Evolutionary conservation across 1,140 invertebrate species (phyloP).

Genomic region (Melipona quadrifasciata): DNA sequence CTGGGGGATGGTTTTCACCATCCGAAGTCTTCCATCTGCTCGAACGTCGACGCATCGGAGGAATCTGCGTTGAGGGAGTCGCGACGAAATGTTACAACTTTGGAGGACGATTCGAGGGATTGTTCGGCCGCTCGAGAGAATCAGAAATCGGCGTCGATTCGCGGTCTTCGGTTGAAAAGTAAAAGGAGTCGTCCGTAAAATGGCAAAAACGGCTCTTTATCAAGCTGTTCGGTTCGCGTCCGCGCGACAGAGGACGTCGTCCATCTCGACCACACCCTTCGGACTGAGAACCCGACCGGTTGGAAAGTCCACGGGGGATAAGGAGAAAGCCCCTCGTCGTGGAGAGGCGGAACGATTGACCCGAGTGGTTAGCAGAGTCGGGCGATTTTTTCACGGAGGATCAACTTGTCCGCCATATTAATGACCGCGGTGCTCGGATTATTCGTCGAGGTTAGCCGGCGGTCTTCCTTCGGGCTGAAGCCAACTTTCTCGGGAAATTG

Average conservation of each 20-base stretch:
- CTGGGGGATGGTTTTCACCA: neutral
- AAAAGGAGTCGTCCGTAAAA: constrained; percentile 14
- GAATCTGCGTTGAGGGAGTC: neutral
- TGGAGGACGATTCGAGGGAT: neutral
- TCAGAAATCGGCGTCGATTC: constrained; percentile 27
- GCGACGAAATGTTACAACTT: constrained; percentile 16
- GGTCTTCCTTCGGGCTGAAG: constrained; percentile 30
- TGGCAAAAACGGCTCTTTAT: constrained; percentile 45
- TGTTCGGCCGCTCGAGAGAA: neutral
- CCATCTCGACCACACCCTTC: constrained; percentile 13
- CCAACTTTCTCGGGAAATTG: constrained; percentile 62
- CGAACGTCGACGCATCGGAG: constrained; percentile 16
- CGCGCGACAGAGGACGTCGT: neutral
- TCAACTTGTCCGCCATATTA: constrained; percentile 73
- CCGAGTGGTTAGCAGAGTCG: constrained; percentile 44
- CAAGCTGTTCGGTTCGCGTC: neutral
- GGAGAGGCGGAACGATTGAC: constrained; percentile 50
- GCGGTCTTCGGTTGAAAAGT: neutral
- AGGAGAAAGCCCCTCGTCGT: constrained; percentile 14
- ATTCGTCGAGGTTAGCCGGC: constrained; percentile 61
- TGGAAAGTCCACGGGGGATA: constrained; percentile 11
- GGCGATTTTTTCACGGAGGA: constrained; percentile 67
- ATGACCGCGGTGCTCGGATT: constrained; percentile 68
- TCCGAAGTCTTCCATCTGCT: neutral
- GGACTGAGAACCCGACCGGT: neutral